phyloP scores from a whole-genome alignment of 2,888 invertebrate species.

The Caenorhabditis imperialis region DNA sequence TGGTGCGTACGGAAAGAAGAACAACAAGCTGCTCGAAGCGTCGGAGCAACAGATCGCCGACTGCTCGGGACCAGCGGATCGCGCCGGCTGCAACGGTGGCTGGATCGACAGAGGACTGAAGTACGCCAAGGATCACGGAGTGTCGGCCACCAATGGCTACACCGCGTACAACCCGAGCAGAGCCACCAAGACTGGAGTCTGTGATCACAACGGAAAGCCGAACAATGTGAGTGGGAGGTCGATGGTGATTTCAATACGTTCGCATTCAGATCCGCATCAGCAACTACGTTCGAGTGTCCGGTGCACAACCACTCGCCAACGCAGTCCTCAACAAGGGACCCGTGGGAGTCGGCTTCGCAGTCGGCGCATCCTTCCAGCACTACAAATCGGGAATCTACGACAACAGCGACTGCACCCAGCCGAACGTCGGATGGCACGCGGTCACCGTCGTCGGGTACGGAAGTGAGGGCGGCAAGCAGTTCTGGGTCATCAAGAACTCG shows the following conservation, averaged over 20 bases:
- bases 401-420: neutral
- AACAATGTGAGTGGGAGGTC: neutral
- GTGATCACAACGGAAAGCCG: too few relatives aligned
- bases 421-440: neutral
- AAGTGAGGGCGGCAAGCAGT: neutral
- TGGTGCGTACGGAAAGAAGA: neutral
- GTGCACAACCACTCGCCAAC: too few relatives aligned
- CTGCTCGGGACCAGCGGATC: neutral
- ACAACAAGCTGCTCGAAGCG: too few relatives aligned
- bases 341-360: neutral
- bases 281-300: too few relatives aligned
- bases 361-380: neutral
- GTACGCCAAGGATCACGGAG: too few relatives aligned
- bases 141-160: too few relatives aligned
- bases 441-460: slow-evolving; percentile 3
- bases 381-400: neutral
- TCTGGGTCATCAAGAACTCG: slow-evolving; percentile 12
- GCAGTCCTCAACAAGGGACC: too few relatives aligned
- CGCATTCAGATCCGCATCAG: too few relatives aligned
- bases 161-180: too few relatives aligned
- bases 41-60: slow-evolving; percentile 3
- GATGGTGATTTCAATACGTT: too few relatives aligned
- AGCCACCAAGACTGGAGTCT: too few relatives aligned
- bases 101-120: too few relatives aligned
- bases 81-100: slow-evolving; percentile 2